Evolutionary conservation across 1,140 invertebrate species (phyloP).

Genomic region (Chlorops oryzae): DNA sequence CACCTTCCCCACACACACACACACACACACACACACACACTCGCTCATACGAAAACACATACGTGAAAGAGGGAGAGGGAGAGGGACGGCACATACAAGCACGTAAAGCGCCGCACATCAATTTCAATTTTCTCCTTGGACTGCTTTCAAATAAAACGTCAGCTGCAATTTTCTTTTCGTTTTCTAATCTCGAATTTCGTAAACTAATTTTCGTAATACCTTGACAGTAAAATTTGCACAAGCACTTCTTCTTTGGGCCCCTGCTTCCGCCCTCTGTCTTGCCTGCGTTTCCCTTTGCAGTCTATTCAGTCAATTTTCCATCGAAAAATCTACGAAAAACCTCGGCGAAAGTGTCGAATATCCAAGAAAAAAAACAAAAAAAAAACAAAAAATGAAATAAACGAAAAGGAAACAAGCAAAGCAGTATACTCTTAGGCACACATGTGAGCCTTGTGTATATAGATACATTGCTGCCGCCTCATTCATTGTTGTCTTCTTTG

Average conservation of each 20-base stretch:
- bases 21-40: conserved; percentile 19
- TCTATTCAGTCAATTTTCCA: no score
- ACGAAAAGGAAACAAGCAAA: background rate
- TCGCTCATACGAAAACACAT: no score
- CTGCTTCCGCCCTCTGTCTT: conserved; percentile 24
- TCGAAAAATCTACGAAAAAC: no score
- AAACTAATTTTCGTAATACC: conserved; percentile 48
- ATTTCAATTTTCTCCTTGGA: conserved; percentile 41
- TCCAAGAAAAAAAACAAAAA: background rate
- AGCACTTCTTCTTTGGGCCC: conserved; percentile 14
- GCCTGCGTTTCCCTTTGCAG: conserved; percentile 3
- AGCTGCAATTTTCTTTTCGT: conserved; percentile 32
- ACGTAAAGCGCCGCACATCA: conserved; percentile 25
- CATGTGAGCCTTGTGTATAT: no score
- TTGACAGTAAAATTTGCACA: conserved; percentile 47
- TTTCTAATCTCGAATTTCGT: conserved; percentile 32
- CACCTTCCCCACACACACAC: conserved; percentile 16
- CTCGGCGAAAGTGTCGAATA: no score
- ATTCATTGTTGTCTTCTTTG: no score
- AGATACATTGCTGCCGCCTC: no score
- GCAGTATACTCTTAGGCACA: no score
- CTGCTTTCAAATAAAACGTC: conserved; percentile 32
- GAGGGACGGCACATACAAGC: background rate
- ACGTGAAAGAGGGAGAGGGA: no score
- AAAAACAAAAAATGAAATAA: conserved; percentile 4